A percentile compares a stretch with the other conserved stretches of the same genome.
These are phyloP conservation scores for Oxytorus armatus DNA, from an alignment of 2,888 invertebrate species.

Conservation along the genomic window DNA sequence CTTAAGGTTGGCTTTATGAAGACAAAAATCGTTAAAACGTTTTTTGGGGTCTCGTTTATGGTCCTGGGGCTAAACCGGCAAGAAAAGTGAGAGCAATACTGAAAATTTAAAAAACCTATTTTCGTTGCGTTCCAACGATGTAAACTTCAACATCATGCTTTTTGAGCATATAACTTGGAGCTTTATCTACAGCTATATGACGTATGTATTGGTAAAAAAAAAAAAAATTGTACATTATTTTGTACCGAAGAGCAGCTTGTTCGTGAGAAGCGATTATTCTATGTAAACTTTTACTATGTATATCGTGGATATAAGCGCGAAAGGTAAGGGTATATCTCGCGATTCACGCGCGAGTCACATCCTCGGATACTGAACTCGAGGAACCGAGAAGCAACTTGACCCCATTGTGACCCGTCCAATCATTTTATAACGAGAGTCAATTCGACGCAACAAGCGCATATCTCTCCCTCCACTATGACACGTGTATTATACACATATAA, in stretches of 20 bases:
- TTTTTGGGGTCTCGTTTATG: no score
- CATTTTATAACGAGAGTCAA: constrained; percentile 77
- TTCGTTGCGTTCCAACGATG: no score
- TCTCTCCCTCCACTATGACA: constrained; percentile 14
- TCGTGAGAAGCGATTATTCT: constrained; percentile 19
- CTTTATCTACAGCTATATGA: no score
- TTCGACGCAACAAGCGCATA: constrained; percentile 66
- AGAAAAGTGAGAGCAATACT: no score
- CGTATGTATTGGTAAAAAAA: no score
- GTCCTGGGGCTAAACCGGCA: no score
- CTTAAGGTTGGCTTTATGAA: no score
- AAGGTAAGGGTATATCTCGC: constrained; percentile 25
- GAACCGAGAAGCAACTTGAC: constrained; percentile 70
- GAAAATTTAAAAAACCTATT: no score
- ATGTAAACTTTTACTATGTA: not conserved
- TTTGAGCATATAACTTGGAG: no score
- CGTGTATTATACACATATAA: not conserved
- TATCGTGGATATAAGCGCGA: not conserved
- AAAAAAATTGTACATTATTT: no score
- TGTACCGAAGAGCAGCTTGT: constrained; percentile 11
- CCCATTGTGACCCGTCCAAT: constrained; percentile 75
- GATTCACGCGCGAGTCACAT: constrained; percentile 2
- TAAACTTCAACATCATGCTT: no score
- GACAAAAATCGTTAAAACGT: no score
- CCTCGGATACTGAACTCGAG: constrained; percentile 8